A percentile compares a stretch with the other conserved stretches of the same genome.
Conservation (phyloP, 2,888 invertebrate species). For the Leucozona laternaria region DNA sequence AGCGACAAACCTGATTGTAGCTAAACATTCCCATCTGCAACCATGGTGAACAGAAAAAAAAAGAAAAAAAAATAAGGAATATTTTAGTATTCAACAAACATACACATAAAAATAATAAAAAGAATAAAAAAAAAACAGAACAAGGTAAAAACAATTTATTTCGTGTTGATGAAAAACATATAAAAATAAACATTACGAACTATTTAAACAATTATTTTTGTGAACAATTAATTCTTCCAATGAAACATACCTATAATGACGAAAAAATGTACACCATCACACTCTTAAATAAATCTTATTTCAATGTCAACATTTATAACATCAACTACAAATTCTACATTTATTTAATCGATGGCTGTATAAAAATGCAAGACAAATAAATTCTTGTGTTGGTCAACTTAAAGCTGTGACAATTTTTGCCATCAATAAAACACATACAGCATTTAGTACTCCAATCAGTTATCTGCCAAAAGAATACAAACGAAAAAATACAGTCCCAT, state of each 20-base stretch:
- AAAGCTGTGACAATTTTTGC: background rate
- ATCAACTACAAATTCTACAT: background rate
- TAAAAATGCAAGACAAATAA: slow-evolving; percentile 13
- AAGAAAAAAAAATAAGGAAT: slow-evolving; percentile 36
- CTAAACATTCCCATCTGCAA: slow-evolving; percentile 83
- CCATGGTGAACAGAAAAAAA: slow-evolving; percentile 69
- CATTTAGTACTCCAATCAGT: slow-evolving; percentile 64
- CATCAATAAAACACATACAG: slow-evolving; percentile 26
- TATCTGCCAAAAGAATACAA: slow-evolving; percentile 31
- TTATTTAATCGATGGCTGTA: background rate
- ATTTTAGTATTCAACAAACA: slow-evolving; percentile 51
- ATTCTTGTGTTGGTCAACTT: background rate
- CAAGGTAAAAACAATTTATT: slow-evolving; percentile 52
- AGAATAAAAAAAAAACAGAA: slow-evolving; percentile 45
- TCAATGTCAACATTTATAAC: background rate
- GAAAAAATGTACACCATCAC: background rate
- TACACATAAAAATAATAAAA: slow-evolving; percentile 21
- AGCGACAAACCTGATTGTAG: slow-evolving; percentile 83
- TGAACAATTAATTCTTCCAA: slow-evolving; percentile 45
- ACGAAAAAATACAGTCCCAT: background rate
- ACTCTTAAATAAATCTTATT: slow-evolving; percentile 9
- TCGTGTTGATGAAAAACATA: slow-evolving; percentile 2
- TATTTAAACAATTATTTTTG: slow-evolving; percentile 11
- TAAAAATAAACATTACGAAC: slow-evolving; percentile 7
- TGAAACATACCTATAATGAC: slow-evolving; percentile 8